Conservation (phyloP, 1,140 invertebrate genomes). For the Hyles euphorbiae region DNA sequence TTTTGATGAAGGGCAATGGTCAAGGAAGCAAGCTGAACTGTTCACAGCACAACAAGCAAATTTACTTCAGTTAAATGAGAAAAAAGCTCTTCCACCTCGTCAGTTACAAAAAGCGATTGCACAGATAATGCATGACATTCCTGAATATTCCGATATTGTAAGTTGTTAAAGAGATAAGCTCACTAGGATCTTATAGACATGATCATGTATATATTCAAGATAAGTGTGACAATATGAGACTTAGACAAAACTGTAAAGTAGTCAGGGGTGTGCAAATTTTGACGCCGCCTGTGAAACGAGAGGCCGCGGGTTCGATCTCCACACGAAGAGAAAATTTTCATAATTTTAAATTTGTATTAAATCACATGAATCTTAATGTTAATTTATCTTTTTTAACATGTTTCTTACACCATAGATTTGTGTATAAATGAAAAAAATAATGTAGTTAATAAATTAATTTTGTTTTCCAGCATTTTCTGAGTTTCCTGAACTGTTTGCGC, state of each 20-base stretch:
- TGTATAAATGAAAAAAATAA: too few species aligned
- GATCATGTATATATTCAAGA: not conserved
- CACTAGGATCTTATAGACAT: not conserved
- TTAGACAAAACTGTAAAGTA: too few species aligned
- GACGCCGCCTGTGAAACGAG: too few species aligned
- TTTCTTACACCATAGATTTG: too few species aligned
- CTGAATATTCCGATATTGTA: conserved; percentile 88
- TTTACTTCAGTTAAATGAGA: conserved; percentile 87
- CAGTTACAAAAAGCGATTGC: conserved; percentile 86
- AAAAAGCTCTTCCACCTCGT: conserved; percentile 84
- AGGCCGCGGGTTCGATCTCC: too few species aligned
- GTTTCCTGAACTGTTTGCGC: conserved; percentile 91
- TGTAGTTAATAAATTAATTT: conserved; percentile 6
- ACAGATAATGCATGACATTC: conserved; percentile 87
- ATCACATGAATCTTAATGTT: too few species aligned
- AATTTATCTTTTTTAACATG: too few species aligned
- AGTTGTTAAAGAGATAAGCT: conserved; percentile 36
- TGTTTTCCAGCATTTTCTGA: conserved; percentile 88
- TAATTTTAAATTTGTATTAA: too few species aligned
- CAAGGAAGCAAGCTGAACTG: conserved; percentile 89
- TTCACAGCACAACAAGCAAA: conserved; percentile 91
- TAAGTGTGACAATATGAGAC: not conserved
- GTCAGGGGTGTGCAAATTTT: too few species aligned
- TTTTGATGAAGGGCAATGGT: conserved; percentile 81
- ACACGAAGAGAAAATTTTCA: too few species aligned